Conservation (phyloP, 2,888 invertebrate genomes). For the Clostera curtula region DNA sequence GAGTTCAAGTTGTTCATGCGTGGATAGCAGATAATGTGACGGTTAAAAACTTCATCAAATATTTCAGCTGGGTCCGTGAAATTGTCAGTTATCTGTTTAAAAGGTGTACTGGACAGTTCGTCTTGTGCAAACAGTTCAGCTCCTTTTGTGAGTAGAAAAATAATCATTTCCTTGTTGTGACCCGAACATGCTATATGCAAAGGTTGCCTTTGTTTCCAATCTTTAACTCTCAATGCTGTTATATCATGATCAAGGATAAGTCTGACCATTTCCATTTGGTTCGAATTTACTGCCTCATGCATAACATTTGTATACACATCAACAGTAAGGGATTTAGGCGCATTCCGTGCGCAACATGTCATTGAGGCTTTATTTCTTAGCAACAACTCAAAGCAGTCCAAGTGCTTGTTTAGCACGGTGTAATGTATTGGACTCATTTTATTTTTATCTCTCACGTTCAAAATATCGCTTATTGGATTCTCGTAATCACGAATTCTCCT, state of each 20-base stretch:
- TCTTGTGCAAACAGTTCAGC: background rate
- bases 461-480: too few relatives aligned
- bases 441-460: too few relatives aligned
- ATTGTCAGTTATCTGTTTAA: background rate
- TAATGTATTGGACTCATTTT: background rate
- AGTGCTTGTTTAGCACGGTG: background rate
- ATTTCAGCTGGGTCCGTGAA: background rate
- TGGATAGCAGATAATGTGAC: too few relatives aligned
- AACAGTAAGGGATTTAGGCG: too few relatives aligned
- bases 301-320: background rate
- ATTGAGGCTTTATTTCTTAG: background rate
- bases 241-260: background rate
- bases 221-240: background rate
- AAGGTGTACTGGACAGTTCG: background rate
- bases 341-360: background rate
- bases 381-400: background rate
- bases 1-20: too few relatives aligned
- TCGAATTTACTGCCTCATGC: background rate
- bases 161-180: background rate
- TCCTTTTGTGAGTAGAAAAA: background rate
- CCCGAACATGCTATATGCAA: background rate
- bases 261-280: background rate
- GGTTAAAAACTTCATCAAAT: too few relatives aligned
- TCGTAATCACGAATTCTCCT: too few relatives aligned
- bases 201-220: background rate